A percentile compares a stretch with the other conserved stretches of the same genome.
These are phyloP conservation scores for Linyphia triangularis DNA, from an alignment of 2,888 invertebrate genomes.

Conservation along the genomic window DNA sequence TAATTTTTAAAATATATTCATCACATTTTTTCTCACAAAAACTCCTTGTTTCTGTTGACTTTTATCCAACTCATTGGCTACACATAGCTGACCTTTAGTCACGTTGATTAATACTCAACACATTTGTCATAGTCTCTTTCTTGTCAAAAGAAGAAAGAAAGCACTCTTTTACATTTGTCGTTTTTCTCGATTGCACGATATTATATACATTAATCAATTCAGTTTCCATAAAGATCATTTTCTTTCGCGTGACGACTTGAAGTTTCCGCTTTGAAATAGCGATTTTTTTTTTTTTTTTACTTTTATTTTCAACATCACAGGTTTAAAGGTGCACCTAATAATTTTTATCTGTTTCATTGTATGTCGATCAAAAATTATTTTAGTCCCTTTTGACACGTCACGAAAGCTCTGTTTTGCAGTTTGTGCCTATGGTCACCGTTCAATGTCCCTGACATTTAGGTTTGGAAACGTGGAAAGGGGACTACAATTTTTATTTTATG, in stretches of 20 bases:
- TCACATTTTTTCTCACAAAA: too few species aligned
- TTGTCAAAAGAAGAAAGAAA: too few species aligned
- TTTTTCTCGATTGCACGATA: not conserved
- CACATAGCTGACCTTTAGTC: too few species aligned
- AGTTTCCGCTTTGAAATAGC: conserved; percentile 26
- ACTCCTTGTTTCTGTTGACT: too few species aligned
- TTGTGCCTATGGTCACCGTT: not conserved
- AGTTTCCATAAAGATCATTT: not conserved
- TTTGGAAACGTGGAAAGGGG: too few species aligned
- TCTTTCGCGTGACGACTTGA: conserved; percentile 2
- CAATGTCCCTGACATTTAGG: conserved; percentile 40
- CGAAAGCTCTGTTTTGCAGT: conserved; percentile 3
- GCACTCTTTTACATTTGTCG: not conserved
- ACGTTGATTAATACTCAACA: too few species aligned
- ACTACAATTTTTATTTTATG: too few species aligned
- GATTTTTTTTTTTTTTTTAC: not conserved
- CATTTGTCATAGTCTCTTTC: too few species aligned
- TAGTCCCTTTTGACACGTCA: conserved; percentile 10
- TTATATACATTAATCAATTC: not conserved
- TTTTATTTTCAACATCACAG: conserved; percentile 10
- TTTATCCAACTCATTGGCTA: too few species aligned
- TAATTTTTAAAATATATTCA: too few species aligned
- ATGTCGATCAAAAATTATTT: conserved; percentile 54
- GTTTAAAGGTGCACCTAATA: not conserved
- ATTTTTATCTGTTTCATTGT: conserved; percentile 3